Base-by-base conservation (phyloP, 2,113 vertebrate genomes). In the Rhegmatorhina hoffmannsi region DNA sequence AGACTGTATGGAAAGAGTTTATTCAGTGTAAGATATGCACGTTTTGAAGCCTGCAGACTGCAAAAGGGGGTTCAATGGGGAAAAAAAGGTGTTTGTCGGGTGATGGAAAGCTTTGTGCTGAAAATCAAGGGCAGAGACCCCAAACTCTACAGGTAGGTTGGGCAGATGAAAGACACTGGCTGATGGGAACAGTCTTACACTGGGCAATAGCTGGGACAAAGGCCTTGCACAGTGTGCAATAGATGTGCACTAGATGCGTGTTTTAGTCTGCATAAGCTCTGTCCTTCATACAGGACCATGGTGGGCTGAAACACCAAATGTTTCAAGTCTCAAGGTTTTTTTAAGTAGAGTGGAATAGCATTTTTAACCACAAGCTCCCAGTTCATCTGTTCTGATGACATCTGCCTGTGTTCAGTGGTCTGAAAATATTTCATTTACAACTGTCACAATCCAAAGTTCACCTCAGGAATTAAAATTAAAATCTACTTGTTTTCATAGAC, bases 1-100 rank as follows among this genome's bases (percentile, higher is more conserved):
- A 91, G 91, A 66, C 69, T 79, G 1, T 53, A 84, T 87, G 89
- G 80, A 92, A 90, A 73, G 84, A 66, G 72, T 94, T 93, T 94
- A 79, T 89, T 85, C 53, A 58, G 68, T 70, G 44, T 78, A n/a
- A 89, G 81, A 84, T 63, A 85, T 88, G 34, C 7, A 0, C 76
- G 23, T 76, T 89, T 95, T 92, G 59, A 90, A 95, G 75, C 74
- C 53, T 46, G 38, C 69, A 56, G 46, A 50, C 81, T 64, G 63
- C 63, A 80, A 44, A 66, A 87, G 43, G 33, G 70, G 38, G 46
- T 40, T 50, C 60, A 78, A 69, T 0, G 1, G 26, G 13, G 13
- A 7, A 11, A 85, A 73, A 77, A 74, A 31, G 29, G 7, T 59
- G 40, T 83, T 92, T 90, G 46, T 50, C 1, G 3, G 55, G 25